These are phyloP conservation scores for Tridacna gigas DNA, from an alignment of 2,888 invertebrate species.

Conservation along the genomic window DNA sequence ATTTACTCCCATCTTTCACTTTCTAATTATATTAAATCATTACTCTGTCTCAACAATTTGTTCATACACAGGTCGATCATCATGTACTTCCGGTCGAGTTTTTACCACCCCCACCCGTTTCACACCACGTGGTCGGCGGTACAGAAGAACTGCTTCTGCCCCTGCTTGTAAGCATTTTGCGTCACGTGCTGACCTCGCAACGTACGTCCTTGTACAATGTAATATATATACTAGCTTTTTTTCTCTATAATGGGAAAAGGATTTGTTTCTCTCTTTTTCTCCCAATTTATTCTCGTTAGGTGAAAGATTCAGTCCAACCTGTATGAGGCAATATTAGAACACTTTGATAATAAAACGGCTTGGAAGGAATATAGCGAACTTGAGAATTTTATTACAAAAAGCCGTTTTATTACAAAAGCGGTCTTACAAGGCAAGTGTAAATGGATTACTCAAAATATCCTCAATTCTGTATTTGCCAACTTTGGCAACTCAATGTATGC, in stretches of 20 bases:
- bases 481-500: too few relatives aligned
- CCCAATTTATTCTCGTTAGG: background rate
- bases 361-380: too few relatives aligned
- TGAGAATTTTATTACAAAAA: too few relatives aligned
- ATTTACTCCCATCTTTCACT: too few relatives aligned
- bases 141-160: constrained; percentile 18
- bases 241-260: background rate
- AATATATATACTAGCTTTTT: background rate
- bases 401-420: too few relatives aligned
- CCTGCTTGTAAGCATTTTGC: constrained; percentile 26
- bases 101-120: constrained; percentile 7
- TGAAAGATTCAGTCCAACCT: too few relatives aligned
- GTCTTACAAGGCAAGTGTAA: too few relatives aligned
- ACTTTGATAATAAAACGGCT: too few relatives aligned
- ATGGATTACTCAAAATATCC: too few relatives aligned
- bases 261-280: constrained; percentile 1
- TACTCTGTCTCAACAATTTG: background rate
- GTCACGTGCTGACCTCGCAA: constrained; percentile 15
- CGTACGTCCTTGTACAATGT: constrained; percentile 18
- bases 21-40: too few relatives aligned
- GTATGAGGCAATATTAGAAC: too few relatives aligned
- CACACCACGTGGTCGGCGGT: constrained; percentile 9
- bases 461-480: too few relatives aligned
- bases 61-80: constrained; percentile 22
- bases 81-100: constrained; percentile 21